Evolutionary conservation across 2,888 invertebrate genomes (phyloP).

Genomic region (Parnassius orleans): DNA sequence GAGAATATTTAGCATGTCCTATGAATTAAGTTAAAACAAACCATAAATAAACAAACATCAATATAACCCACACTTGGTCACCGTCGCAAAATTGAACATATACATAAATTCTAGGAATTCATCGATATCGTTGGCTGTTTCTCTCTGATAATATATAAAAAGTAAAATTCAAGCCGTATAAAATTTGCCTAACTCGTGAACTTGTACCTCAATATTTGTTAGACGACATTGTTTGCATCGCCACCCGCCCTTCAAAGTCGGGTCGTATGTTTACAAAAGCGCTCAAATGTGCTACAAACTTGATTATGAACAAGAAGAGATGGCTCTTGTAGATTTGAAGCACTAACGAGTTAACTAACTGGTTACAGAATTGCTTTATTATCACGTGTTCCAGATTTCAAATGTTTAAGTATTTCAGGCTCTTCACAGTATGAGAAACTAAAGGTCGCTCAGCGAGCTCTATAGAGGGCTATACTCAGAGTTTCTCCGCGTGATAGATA

Average conservation of each 20-base stretch:
- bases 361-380: too few species aligned
- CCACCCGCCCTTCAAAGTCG: neutral
- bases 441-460: too few species aligned
- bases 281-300: slow-evolving; percentile 12
- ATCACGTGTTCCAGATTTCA: too few species aligned
- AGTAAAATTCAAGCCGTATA: slow-evolving; percentile 4
- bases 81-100: neutral
- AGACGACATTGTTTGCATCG: slow-evolving; percentile 18
- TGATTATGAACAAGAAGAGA: neutral
- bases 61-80: neutral
- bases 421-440: too few species aligned
- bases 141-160: neutral
- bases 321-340: neutral
- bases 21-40: too few species aligned
- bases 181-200: slow-evolving; percentile 12
- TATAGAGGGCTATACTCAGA: too few species aligned
- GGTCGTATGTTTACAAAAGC: slow-evolving; percentile 3
- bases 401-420: too few species aligned
- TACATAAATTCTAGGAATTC: neutral
- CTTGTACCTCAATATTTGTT: slow-evolving; percentile 18
- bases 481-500: too few species aligned
- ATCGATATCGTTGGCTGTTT: neutral
- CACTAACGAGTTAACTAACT: neutral
- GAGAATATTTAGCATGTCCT: too few species aligned
- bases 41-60: too few species aligned